phyloP scores from a whole-genome alignment of 2,888 invertebrate genomes.

The Aphrophora alni region DNA sequence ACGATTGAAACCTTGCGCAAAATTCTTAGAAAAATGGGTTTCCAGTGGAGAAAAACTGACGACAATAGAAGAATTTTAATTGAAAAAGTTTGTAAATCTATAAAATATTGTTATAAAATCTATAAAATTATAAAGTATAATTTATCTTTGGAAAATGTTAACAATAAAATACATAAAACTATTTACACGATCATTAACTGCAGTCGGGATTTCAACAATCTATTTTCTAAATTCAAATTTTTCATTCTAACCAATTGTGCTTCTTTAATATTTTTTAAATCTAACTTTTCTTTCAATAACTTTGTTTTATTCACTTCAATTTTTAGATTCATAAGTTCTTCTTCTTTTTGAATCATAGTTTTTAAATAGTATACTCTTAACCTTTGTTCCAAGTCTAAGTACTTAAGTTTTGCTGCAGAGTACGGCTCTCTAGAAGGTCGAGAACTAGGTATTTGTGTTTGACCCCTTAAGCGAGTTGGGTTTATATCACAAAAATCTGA shows the following conservation, averaged over 20 bases:
- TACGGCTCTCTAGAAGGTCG: not conserved
- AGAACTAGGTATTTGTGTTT: not conserved
- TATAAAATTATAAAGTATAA: no score
- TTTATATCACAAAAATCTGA: not conserved
- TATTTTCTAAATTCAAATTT: not conserved
- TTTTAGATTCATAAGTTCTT: not conserved
- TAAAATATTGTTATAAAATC: no score
- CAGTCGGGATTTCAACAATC: not conserved
- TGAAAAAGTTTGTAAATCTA: no score
- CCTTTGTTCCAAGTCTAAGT: not conserved
- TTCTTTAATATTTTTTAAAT: not conserved
- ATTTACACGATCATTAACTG: not conserved
- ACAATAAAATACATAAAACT: not conserved
- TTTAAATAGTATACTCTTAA: not conserved
- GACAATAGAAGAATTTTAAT: no score
- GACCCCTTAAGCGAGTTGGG: not conserved
- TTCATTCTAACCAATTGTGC: not conserved
- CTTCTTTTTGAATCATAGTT: not conserved
- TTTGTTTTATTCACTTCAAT: not conserved
- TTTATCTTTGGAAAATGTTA: no score
- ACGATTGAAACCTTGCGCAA: no score
- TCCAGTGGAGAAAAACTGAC: no score
- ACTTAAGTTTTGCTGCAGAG: not conserved
- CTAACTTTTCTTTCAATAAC: not conserved
- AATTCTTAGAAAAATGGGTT: no score